These are phyloP conservation scores for Phymorhynchus buccinoides DNA, from an alignment of 1,140 invertebrate species.

Conservation along the genomic window DNA sequence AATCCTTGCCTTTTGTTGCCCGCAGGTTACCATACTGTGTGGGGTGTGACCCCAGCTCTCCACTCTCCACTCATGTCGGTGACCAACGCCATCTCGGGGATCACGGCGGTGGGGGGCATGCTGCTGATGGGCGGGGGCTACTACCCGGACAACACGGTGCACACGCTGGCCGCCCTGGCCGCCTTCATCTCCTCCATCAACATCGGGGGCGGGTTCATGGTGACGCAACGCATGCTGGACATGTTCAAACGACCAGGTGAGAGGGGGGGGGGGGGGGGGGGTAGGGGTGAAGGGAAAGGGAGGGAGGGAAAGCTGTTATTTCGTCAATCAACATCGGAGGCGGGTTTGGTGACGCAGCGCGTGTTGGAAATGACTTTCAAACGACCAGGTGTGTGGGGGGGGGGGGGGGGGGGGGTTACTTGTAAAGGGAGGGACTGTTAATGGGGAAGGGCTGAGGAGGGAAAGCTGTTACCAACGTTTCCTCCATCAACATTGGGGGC, in stretches of 20 bases:
- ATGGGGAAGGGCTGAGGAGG: too few species aligned
- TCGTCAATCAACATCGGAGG: slow-evolving; percentile 94
- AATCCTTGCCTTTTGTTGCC: slow-evolving; percentile 22
- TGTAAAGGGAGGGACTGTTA: too few species aligned
- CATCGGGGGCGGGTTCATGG: slow-evolving; percentile 91
- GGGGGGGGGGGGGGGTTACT: too few species aligned
- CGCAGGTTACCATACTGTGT: slow-evolving; percentile 88
- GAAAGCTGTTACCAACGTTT: slow-evolving; percentile 89
- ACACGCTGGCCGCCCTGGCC: slow-evolving; percentile 83
- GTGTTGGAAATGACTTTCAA: slow-evolving; percentile 97
- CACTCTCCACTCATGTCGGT: slow-evolving; percentile 95
- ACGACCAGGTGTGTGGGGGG: slow-evolving; percentile 76
- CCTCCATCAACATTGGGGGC: slow-evolving; percentile 92
- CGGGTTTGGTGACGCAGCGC: slow-evolving; percentile 91
- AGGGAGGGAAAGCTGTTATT: slow-evolving; percentile 76
- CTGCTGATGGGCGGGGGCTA: slow-evolving; percentile 86
- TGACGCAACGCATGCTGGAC: slow-evolving; percentile 92
- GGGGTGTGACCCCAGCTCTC: slow-evolving; percentile 91
- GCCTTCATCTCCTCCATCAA: slow-evolving; percentile 92
- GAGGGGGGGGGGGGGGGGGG: not conserved
- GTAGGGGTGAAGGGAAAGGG: too few species aligned
- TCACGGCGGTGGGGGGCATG: slow-evolving; percentile 90
- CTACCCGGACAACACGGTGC: slow-evolving; percentile 80
- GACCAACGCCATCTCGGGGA: slow-evolving; percentile 93
- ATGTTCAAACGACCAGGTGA: slow-evolving; percentile 88